These are phyloP conservation scores for Montifringilla adamsi DNA, from an alignment of 2,113 vertebrate genomes.

Conservation along the genomic window DNA sequence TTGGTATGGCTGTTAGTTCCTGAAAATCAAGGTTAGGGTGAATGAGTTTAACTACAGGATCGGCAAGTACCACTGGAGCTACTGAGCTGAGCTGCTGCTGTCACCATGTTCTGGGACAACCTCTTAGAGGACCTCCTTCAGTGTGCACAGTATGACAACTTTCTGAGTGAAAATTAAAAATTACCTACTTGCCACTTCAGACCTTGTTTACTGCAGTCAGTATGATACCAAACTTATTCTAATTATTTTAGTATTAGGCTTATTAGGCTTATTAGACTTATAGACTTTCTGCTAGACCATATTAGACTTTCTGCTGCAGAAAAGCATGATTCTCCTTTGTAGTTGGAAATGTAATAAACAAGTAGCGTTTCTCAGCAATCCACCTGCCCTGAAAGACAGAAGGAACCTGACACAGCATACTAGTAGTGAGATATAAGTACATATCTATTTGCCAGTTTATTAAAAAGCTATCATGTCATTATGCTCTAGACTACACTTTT, in stretches of 20 bases:
- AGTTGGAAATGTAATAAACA: neutral
- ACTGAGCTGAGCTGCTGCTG: neutral
- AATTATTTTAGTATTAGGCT: neutral
- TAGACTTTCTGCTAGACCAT: neutral
- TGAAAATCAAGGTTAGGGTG: neutral
- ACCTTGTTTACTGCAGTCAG: neutral
- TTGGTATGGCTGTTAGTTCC: slow-evolving; percentile 6
- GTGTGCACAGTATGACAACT: neutral
- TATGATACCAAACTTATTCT: neutral
- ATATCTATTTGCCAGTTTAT: neutral
- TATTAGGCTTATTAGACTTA: neutral
- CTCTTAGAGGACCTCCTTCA: neutral
- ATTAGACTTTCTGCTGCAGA: neutral
- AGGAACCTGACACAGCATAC: neutral
- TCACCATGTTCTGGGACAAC: neutral
- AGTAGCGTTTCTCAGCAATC: neutral
- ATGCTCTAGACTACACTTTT: neutral
- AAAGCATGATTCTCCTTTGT: neutral
- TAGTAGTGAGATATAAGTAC: neutral
- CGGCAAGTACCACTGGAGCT: neutral
- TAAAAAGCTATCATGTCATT: neutral
- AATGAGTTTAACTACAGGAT: neutral
- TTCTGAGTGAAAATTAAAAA: neutral
- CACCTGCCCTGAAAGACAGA: neutral
- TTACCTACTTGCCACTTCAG: neutral